Evolutionary conservation across 2,888 invertebrate species (phyloP).

Genomic region (Fragum whitleyi): DNA sequence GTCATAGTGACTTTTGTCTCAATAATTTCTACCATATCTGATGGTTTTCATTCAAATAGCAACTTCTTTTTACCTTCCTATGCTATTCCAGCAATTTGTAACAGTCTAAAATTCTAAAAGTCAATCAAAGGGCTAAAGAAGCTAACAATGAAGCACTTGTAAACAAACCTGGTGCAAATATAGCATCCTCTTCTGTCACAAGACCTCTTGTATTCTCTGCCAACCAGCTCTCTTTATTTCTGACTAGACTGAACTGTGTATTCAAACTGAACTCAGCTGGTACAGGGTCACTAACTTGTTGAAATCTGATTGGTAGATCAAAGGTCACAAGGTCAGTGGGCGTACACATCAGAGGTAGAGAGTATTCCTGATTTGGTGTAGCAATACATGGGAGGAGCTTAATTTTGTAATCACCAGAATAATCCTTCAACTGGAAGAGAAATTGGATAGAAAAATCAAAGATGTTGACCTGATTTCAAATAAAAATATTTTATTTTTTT

Average conservation of each 20-base stretch:
- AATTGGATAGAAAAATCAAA: no score
- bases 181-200: constrained; percentile 75
- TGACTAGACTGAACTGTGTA: constrained; percentile 82
- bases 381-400: constrained; percentile 83
- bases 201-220: constrained; percentile 75
- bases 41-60: no score
- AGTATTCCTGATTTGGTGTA: constrained; percentile 75
- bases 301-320: constrained; percentile 84
- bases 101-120: no score
- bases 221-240: constrained; percentile 82
- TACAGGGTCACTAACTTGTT: constrained; percentile 85
- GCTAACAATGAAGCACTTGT: no score
- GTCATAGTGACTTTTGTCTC: no score
- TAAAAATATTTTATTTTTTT: no score
- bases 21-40: no score
- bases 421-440: constrained; percentile 81
- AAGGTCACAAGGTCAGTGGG: constrained; percentile 82
- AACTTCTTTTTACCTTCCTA: no score
- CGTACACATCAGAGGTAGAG: constrained; percentile 77
- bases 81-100: no score
- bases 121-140: no score
- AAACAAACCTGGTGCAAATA: constrained; percentile 84
- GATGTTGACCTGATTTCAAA: neutral
- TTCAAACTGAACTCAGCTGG: constrained; percentile 83
- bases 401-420: constrained; percentile 83